Percentiles rank a stretch among this genome's conserved stretches.
These are phyloP conservation scores for Tamandua tetradactyla DNA, from an alignment of 2,797 vertebrate genomes.

Conservation along the genomic window DNA sequence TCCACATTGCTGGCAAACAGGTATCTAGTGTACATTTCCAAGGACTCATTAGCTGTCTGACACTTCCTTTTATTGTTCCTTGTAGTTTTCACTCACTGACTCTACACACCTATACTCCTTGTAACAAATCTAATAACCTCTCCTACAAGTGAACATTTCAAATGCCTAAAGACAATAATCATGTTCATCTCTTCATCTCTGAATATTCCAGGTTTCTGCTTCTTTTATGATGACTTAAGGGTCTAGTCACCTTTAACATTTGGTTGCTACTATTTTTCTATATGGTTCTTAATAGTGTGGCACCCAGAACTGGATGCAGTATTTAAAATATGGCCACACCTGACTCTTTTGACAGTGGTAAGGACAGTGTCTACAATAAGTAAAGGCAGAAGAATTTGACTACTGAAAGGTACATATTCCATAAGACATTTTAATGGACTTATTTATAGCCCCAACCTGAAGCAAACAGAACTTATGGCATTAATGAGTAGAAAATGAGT, in stretches of 20 bases:
- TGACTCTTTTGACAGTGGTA: neutral
- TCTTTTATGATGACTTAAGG: neutral
- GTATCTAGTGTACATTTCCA: neutral
- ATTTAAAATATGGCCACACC: neutral
- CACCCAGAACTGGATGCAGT: neutral
- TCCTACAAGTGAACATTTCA: neutral
- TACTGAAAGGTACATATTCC: neutral
- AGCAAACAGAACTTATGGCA: neutral
- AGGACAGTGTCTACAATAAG: neutral
- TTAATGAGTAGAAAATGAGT: neutral
- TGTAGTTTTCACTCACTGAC: neutral
- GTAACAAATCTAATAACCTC: neutral
- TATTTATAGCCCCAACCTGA: neutral
- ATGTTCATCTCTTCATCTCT: neutral
- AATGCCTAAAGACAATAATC: constrained; percentile 29
- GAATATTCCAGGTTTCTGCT: constrained; percentile 1
- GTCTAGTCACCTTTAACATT: neutral
- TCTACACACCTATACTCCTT: neutral
- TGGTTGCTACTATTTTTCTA: neutral
- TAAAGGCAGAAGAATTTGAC: constrained; percentile 5
- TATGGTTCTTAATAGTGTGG: neutral
- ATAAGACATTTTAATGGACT: constrained; percentile 24
- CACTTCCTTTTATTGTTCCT: neutral
- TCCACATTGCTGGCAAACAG: neutral
- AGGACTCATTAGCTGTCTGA: neutral